Evolutionary conservation across 2,888 invertebrate species (phyloP).

Genomic region (Sphaerophoria taeniata): DNA sequence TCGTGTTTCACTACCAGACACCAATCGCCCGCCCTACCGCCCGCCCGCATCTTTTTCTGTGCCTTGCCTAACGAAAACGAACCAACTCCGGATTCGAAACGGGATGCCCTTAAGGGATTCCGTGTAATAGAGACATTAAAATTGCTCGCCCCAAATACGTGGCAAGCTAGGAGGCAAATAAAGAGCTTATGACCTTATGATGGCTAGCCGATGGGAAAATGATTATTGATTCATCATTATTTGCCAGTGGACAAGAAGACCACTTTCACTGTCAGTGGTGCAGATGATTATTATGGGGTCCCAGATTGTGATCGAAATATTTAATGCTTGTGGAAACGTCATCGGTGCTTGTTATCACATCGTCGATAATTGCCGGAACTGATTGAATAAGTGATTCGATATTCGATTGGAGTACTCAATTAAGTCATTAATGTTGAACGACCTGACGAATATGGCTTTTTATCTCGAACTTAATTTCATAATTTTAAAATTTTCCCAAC

Average conservation of each 20-base stretch:
- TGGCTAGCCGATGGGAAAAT: constrained; percentile 61
- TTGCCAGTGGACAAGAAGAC: constrained; percentile 64
- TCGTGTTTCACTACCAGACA: constrained; percentile 32
- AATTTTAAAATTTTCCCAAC: background rate
- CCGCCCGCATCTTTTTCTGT: constrained; percentile 43
- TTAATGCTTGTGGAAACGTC: constrained; percentile 52
- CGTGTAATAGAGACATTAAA: constrained; percentile 74
- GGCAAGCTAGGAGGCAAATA: constrained; percentile 55
- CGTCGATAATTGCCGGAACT: constrained; percentile 1
- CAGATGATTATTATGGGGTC: background rate
- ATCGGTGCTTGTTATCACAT: constrained; percentile 51
- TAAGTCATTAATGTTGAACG: background rate
- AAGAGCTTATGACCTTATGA: constrained; percentile 50
- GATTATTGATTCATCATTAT: constrained; percentile 69
- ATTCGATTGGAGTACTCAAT: background rate
- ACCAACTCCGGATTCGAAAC: constrained; percentile 21
- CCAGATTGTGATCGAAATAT: constrained; percentile 27
- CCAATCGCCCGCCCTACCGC: background rate
- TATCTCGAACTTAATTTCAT: no score
- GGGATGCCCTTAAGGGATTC: constrained; percentile 69
- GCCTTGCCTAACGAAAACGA: background rate
- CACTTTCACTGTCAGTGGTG: constrained; percentile 61
- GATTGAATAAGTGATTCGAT: background rate
- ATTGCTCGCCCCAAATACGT: constrained; percentile 70
- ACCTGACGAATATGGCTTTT: background rate